These are phyloP conservation scores for Melipona beecheii DNA, from an alignment of 2,888 invertebrate genomes.

Conservation along the genomic window DNA sequence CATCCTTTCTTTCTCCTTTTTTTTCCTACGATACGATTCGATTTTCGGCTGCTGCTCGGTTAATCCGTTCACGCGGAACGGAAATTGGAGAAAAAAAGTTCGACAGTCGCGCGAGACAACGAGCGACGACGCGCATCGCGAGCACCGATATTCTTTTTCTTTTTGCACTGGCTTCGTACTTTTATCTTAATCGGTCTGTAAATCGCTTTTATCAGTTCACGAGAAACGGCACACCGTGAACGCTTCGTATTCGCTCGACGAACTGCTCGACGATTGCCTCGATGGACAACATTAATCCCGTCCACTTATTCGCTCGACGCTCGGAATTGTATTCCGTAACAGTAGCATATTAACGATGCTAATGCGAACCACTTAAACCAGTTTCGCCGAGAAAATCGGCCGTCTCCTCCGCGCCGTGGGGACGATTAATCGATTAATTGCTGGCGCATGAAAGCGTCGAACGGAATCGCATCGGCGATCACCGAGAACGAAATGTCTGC, in stretches of 20 bases:
- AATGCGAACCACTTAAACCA: slow-evolving; percentile 51
- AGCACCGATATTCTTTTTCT: slow-evolving; percentile 33
- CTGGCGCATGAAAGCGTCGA: slow-evolving; percentile 8
- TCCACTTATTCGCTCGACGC: slow-evolving; percentile 17
- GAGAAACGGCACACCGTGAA: slow-evolving; percentile 42
- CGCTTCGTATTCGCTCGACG: slow-evolving; percentile 40
- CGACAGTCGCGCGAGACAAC: not conserved
- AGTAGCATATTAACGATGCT: slow-evolving; percentile 46
- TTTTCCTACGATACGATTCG: slow-evolving; percentile 9
- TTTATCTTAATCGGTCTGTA: slow-evolving; percentile 53
- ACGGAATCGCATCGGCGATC: slow-evolving; percentile 6
- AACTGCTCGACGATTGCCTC: slow-evolving; percentile 10
- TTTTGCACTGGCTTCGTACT: slow-evolving; percentile 12
- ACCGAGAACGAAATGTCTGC: slow-evolving; percentile 11
- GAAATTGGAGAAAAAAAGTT: not conserved
- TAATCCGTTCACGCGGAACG: slow-evolving; percentile 39
- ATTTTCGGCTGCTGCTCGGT: slow-evolving; percentile 32
- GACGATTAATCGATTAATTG: slow-evolving; percentile 54
- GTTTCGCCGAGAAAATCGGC: slow-evolving; percentile 36
- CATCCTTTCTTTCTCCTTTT: slow-evolving; percentile 1
- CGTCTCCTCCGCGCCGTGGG: slow-evolving; percentile 8
- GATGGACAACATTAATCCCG: slow-evolving; percentile 46
- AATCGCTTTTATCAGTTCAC: slow-evolving; percentile 54
- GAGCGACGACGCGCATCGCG: not conserved
- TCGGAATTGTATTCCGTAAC: slow-evolving; percentile 47